phyloP scores from a whole-genome alignment of 1,140 invertebrate genomes.

The Drosophila pseudoobscura region DNA sequence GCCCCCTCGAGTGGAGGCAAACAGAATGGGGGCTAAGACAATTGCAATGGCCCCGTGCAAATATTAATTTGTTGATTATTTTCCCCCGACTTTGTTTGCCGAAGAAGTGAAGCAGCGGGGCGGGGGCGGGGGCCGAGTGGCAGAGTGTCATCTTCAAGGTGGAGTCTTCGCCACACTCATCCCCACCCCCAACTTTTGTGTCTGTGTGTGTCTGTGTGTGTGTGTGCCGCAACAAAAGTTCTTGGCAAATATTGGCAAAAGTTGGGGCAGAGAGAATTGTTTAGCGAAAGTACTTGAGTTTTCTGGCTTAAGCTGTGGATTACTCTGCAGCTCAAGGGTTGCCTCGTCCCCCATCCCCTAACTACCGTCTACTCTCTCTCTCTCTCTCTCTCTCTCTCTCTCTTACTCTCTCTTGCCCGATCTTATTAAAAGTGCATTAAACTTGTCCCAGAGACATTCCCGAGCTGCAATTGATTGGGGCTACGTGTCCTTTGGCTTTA shows the following conservation, averaged over 20 bases:
- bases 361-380: not conserved
- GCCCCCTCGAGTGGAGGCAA: slow-evolving; percentile 10
- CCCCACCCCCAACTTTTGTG: not conserved
- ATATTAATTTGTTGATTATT: slow-evolving; percentile 78
- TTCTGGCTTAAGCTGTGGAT: no score
- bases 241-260: slow-evolving; percentile 55
- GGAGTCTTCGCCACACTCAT: no score
- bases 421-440: slow-evolving; percentile 79
- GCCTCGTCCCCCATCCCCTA: not conserved
- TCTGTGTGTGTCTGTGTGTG: not conserved
- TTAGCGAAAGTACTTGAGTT: no score
- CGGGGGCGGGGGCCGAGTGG: not conserved
- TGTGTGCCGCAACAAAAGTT: slow-evolving; percentile 33
- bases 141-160: slow-evolving; percentile 9
- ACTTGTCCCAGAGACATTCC: slow-evolving; percentile 50
- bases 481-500: slow-evolving; percentile 60
- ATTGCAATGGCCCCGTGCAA: slow-evolving; percentile 41
- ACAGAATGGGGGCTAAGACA: slow-evolving; percentile 11
- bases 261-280: slow-evolving; percentile 10
- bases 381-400: not conserved
- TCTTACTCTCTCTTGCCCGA: not conserved
- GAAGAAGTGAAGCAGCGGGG: not conserved
- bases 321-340: slow-evolving; percentile 1
- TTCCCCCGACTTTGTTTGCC: not conserved
- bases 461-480: slow-evolving; percentile 68